These are phyloP conservation scores for Plecotus auritus DNA, from an alignment of 2,113 vertebrate species.

Conservation along the genomic window DNA sequence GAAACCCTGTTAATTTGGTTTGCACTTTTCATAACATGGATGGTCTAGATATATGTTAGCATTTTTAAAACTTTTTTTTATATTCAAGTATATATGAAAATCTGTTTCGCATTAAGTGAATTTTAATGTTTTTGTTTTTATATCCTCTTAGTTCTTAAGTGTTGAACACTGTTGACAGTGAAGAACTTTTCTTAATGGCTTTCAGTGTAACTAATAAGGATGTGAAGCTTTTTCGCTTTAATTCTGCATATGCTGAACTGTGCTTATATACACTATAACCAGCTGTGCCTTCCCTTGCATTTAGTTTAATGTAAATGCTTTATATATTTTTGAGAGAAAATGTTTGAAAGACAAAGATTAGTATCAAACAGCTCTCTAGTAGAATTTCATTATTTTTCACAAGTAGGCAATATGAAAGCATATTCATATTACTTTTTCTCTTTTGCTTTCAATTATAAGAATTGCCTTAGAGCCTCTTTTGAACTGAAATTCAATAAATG, in stretches of 20 bases:
- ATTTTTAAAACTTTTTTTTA: constrained; percentile 82
- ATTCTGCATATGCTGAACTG: constrained; percentile 86
- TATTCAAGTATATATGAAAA: constrained; percentile 82
- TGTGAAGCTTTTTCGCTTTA: constrained; percentile 83
- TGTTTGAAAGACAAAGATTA: constrained; percentile 83
- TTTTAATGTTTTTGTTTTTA: constrained; percentile 82
- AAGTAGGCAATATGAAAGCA: constrained; percentile 76
- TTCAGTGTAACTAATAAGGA: constrained; percentile 82
- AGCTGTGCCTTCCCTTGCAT: constrained; percentile 94
- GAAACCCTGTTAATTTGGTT: constrained; percentile 82
- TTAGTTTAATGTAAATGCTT: constrained; percentile 89
- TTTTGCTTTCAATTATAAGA: constrained; percentile 85
- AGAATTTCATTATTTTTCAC: constrained; percentile 83
- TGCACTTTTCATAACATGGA: constrained; percentile 87
- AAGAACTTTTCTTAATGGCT: constrained; percentile 81
- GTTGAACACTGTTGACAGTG: constrained; percentile 85
- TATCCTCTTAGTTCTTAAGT: constrained; percentile 81
- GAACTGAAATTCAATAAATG: constrained; percentile 70
- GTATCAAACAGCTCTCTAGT: constrained; percentile 85
- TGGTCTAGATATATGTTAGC: constrained; percentile 81
- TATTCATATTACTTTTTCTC: constrained; percentile 87
- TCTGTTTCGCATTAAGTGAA: constrained; percentile 86
- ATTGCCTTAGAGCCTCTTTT: constrained; percentile 84
- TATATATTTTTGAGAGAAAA: constrained; percentile 87
- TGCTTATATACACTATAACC: constrained; percentile 91